Evolutionary conservation across 2,113 vertebrate species (phyloP).

Genomic region (Malaclemys terrapin): DNA sequence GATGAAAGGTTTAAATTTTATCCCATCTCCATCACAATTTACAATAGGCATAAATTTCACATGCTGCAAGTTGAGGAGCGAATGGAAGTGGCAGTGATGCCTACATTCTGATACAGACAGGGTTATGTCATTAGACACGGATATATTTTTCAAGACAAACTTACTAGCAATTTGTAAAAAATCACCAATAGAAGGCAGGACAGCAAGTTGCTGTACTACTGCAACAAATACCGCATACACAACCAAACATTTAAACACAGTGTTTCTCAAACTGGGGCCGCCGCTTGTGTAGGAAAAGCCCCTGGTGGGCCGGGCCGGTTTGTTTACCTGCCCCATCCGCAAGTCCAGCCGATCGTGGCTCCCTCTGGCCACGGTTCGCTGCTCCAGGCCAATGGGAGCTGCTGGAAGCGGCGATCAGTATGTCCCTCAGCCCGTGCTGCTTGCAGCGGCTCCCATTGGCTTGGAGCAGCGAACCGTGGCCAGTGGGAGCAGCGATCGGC

Average conservation of each 20-base stretch:
- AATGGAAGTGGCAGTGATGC: background rate
- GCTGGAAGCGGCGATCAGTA: no score
- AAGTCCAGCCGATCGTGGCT: no score
- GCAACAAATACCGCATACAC: accelerated
- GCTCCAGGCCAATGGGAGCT: no score
- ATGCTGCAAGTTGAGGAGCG: background rate
- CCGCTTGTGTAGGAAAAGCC: no score
- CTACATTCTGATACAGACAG: background rate
- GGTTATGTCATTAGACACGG: background rate
- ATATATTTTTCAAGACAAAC: background rate
- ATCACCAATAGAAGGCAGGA: background rate
- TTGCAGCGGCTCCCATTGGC: no score
- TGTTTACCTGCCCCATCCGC: no score
- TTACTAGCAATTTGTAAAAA: background rate
- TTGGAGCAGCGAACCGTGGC: no score
- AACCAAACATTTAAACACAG: background rate
- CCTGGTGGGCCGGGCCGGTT: no score
- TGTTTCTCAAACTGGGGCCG: no score
- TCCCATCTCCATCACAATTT: background rate
- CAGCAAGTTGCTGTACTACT: background rate
- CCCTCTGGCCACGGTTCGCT: no score
- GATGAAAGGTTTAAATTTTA: background rate
- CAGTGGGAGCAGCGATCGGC: no score
- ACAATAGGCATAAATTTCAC: background rate
- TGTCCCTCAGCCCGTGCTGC: no score